phyloP scores from a whole-genome alignment of 2,797 vertebrate species.

The Sebastes kiyomatsui region DNA sequence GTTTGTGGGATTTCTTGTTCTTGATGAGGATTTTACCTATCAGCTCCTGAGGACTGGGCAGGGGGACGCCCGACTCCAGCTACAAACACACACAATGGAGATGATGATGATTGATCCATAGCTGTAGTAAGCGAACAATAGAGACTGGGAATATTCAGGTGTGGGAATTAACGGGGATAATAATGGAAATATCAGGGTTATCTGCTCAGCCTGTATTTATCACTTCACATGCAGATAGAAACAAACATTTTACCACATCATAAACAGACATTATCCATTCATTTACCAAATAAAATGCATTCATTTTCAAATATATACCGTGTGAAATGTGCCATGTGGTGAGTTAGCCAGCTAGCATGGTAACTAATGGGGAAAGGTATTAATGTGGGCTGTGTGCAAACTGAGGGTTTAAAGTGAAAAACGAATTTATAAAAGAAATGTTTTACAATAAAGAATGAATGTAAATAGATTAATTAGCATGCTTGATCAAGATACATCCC shows the following conservation, averaged over 20 bases:
- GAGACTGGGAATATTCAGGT: background rate
- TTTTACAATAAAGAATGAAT: background rate
- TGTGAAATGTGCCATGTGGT: background rate
- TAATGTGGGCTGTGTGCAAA: too few relatives aligned
- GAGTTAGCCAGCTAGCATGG: too few relatives aligned
- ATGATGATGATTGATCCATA: background rate
- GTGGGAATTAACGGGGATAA: background rate
- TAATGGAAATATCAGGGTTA: background rate
- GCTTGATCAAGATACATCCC: background rate
- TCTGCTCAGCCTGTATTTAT: background rate
- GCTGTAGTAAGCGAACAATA: background rate
- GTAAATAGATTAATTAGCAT: background rate
- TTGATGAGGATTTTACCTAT: constrained; percentile 99
- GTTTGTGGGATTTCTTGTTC: constrained; percentile 99
- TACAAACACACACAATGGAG: constrained; percentile 54
- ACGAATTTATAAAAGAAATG: background rate
- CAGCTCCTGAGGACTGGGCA: constrained; percentile 96
- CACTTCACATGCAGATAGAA: background rate
- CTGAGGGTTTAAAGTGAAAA: too few relatives aligned
- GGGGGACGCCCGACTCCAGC: constrained; percentile 91
- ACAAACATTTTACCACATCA: background rate
- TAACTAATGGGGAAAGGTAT: too few relatives aligned
- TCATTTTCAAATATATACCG: background rate
- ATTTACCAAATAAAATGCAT: background rate
- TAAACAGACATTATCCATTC: background rate